A percentile compares a stretch with the other conserved stretches of the same genome.
Evolutionary conservation across 1,140 invertebrate genomes (phyloP).

Genomic region (Heliconius hewitsoni): DNA sequence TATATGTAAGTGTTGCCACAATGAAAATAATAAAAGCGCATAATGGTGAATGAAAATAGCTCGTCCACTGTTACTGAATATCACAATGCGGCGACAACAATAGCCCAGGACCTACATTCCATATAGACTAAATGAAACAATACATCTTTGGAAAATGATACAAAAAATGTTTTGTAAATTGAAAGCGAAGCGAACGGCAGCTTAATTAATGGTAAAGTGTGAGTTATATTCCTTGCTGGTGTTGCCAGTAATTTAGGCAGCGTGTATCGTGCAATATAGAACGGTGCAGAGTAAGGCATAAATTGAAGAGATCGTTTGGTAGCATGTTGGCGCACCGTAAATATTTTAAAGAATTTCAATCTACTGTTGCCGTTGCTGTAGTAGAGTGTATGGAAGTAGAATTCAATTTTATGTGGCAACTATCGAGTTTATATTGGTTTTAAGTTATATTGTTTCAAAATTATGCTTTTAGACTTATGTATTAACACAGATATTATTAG

Average conservation of each 20-base stretch:
- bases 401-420: slow-evolving; percentile 27
- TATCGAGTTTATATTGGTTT: slow-evolving; percentile 11
- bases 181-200: slow-evolving; percentile 40
- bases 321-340: slow-evolving; percentile 40
- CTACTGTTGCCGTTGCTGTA: slow-evolving; percentile 21
- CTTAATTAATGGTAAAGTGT: slow-evolving; percentile 46
- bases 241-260: slow-evolving; percentile 43
- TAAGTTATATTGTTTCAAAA: neutral
- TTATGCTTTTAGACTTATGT: neutral
- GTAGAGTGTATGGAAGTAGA: slow-evolving; percentile 20
- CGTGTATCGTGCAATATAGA: slow-evolving; percentile 41
- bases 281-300: slow-evolving; percentile 39
- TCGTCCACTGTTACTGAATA: slow-evolving; percentile 64
- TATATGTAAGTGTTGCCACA: slow-evolving; percentile 67
- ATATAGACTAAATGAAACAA: slow-evolving; percentile 69
- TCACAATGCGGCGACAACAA: slow-evolving; percentile 70
- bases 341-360: slow-evolving; percentile 44
- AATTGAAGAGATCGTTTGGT: slow-evolving; percentile 38
- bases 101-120: slow-evolving; percentile 61
- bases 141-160: slow-evolving; percentile 59
- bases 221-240: slow-evolving; percentile 43
- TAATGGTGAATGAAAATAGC: slow-evolving; percentile 74
- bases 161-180: slow-evolving; percentile 57
- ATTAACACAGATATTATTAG: neutral
- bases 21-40: slow-evolving; percentile 69